phyloP scores from a whole-genome alignment of 2,797 vertebrate species.

The Alca torda region DNA sequence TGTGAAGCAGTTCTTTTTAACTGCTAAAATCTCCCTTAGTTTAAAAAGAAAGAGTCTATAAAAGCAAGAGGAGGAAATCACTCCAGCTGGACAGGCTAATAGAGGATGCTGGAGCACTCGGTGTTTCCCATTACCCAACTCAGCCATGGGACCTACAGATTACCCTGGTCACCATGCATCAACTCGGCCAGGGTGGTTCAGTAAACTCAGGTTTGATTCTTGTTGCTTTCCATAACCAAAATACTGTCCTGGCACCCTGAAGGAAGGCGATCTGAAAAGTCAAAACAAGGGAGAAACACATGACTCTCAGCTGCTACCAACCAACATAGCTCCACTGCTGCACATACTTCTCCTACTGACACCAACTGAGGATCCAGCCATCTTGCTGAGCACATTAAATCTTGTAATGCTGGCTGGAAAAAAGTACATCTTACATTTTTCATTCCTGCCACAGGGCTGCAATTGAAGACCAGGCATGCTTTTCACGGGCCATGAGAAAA shows the following conservation, averaged over 20 bases:
- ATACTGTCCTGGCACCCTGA: not conserved
- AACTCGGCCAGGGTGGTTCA: not conserved
- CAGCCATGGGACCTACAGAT: not conserved
- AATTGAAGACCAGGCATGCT: not conserved
- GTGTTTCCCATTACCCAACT: not conserved
- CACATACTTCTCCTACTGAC: not conserved
- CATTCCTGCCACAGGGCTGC: not conserved
- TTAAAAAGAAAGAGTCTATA: not conserved
- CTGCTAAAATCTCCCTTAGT: not conserved
- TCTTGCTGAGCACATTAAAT: not conserved
- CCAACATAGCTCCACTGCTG: not conserved
- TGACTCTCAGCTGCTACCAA: not conserved
- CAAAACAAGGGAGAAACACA: not conserved
- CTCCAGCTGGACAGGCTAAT: not conserved
- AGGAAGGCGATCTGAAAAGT: not conserved
- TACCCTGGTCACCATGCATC: not conserved
- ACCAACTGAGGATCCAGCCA: not conserved
- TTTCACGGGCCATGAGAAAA: not conserved
- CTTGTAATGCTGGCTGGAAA: not conserved
- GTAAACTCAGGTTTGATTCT: not conserved
- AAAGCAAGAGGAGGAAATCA: not conserved
- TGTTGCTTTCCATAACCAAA: not conserved
- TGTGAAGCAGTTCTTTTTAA: not conserved
- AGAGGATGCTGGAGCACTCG: not conserved
- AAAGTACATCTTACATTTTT: not conserved